Percentiles rank a stretch among this genome's conserved stretches.
phyloP scores from a whole-genome alignment of 1,140 invertebrate genomes.

The Drosophila takahashii region DNA sequence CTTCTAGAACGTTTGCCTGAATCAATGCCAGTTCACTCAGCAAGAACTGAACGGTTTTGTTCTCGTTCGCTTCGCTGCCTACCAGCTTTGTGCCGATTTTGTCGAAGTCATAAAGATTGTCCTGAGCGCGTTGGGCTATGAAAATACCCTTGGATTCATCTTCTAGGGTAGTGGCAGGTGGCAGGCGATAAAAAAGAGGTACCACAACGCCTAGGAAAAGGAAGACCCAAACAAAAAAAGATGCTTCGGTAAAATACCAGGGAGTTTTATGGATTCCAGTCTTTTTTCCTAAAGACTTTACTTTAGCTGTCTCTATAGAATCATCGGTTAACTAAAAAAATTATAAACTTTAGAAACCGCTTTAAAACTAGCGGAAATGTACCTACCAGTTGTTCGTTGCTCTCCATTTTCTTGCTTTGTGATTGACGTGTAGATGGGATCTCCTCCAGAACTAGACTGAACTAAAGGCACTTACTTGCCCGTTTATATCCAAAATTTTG shows the following conservation, averaged over 20 bases:
- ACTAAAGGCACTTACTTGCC: not conserved
- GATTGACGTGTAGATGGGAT: not conserved
- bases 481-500: not conserved
- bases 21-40: constrained; percentile 79
- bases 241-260: constrained; percentile 48
- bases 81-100: constrained; percentile 88
- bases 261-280: constrained; percentile 1
- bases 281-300: too few relatives aligned
- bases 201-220: constrained; percentile 65
- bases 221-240: constrained; percentile 57
- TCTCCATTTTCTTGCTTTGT: not conserved
- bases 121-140: constrained; percentile 64
- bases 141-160: constrained; percentile 39
- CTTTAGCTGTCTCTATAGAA: not conserved
- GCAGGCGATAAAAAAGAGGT: constrained; percentile 62
- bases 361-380: not conserved
- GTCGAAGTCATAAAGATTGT: constrained; percentile 87
- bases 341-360: not conserved
- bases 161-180: constrained; percentile 48
- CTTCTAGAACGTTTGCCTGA: constrained; percentile 22
- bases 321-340: constrained; percentile 18
- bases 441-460: not conserved
- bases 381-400: not conserved
- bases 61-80: constrained; percentile 88
- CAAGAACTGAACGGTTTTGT: constrained; percentile 86